Percentiles rank a stretch among this genome's conserved stretches.
phyloP scores from a whole-genome alignment of 2,888 invertebrate genomes.

The Apantesis nais region DNA sequence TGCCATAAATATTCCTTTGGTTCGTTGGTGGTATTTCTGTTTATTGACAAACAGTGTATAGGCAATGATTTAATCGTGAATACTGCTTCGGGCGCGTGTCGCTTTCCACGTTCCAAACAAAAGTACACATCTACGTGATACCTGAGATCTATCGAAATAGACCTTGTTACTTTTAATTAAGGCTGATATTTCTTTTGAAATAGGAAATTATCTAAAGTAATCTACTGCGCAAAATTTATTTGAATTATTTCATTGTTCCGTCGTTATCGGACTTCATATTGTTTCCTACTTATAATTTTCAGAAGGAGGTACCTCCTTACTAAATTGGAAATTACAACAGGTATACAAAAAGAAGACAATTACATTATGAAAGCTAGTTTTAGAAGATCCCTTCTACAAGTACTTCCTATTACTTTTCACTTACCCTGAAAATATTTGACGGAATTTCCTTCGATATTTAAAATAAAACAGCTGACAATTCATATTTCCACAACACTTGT shows the following conservation, averaged over 20 bases:
- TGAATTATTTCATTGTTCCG: background rate
- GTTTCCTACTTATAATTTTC: no score
- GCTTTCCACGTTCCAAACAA: slow-evolving; percentile 39
- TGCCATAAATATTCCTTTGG: slow-evolving; percentile 28
- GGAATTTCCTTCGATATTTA: no score
- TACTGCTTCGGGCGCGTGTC: slow-evolving; percentile 31
- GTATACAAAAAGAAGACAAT: no score
- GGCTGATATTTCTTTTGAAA: slow-evolving; percentile 17
- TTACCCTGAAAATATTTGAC: no score
- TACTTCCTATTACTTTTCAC: no score
- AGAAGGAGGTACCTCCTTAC: no score
- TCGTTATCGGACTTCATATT: background rate
- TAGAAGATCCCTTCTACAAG: no score
- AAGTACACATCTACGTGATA: slow-evolving; percentile 19
- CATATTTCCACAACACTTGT: no score
- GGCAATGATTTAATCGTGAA: slow-evolving; percentile 54
- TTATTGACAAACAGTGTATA: slow-evolving; percentile 57
- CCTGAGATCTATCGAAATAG: slow-evolving; percentile 22
- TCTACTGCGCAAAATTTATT: background rate
- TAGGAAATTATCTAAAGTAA: slow-evolving; percentile 34
- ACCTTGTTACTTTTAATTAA: slow-evolving; percentile 22
- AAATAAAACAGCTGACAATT: no score
- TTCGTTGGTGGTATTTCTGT: slow-evolving; percentile 50
- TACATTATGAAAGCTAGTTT: no score
- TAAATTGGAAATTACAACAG: no score